Percentiles rank a stretch among this genome's conserved stretches.
These are phyloP conservation scores for Silurus meridionalis DNA, from an alignment of 2,113 vertebrate genomes.

Conservation along the genomic window DNA sequence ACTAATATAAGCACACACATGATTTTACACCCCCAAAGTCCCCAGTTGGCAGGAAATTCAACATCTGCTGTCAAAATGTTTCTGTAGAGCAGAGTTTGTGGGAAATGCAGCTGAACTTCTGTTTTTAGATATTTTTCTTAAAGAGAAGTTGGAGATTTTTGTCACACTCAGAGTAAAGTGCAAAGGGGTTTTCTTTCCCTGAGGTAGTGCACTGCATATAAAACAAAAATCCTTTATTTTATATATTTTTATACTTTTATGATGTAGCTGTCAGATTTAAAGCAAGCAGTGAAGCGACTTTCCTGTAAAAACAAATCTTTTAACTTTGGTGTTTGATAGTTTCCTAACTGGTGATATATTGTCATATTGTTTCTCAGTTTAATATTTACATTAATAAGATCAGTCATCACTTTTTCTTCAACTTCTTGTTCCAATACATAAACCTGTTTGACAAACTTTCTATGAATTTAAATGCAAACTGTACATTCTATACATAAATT, in stretches of 20 bases:
- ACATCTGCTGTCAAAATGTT: slow-evolving; percentile 33
- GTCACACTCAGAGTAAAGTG: not conserved
- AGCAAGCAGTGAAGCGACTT: not conserved
- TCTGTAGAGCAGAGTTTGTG: slow-evolving; percentile 27
- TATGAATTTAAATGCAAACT: not conserved
- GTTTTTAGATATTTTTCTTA: not conserved
- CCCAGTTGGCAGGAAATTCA: slow-evolving; percentile 44
- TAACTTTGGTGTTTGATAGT: not conserved
- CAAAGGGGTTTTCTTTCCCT: slow-evolving; percentile 8
- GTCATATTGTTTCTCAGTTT: not conserved
- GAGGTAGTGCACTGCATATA: not conserved
- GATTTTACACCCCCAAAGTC: slow-evolving; percentile 48
- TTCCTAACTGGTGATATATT: not conserved
- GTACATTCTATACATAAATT: not conserved
- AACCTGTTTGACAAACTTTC: not conserved
- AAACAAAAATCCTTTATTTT: not conserved
- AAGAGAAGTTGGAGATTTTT: not conserved
- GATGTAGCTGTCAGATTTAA: slow-evolving; percentile 6
- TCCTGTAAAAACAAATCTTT: slow-evolving; percentile 9
- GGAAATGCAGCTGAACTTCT: slow-evolving; percentile 38
- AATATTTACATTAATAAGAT: not conserved
- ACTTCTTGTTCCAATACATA: not conserved
- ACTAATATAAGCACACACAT: slow-evolving; percentile 43
- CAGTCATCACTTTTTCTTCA: not conserved
- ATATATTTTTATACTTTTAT: slow-evolving; percentile 13